phyloP scores from a whole-genome alignment of 2,113 vertebrate species.

The Anarrhichthys ocellatus region DNA sequence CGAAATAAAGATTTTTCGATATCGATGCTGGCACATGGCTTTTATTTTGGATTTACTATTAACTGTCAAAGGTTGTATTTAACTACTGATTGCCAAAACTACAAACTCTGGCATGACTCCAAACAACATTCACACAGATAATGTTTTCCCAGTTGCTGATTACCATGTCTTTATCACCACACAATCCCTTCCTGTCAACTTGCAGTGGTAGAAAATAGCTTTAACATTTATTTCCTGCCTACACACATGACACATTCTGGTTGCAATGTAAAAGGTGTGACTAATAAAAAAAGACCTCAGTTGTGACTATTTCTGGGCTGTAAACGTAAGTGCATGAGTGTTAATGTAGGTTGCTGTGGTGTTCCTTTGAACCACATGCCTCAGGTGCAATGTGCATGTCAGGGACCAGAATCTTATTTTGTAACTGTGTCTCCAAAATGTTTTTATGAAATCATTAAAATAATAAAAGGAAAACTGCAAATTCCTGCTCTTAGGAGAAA shows the following conservation, averaged over 20 bases:
- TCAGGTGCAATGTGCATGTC: background rate
- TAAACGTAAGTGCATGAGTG: background rate
- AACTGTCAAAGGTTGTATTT: background rate
- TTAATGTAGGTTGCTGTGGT: background rate
- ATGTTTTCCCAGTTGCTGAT: background rate
- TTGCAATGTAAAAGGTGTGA: background rate
- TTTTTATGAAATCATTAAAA: background rate
- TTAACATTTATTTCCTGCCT: background rate
- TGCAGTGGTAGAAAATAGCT: background rate
- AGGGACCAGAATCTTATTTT: background rate
- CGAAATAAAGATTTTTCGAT: slow-evolving; percentile 15
- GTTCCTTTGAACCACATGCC: background rate
- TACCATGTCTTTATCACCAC: background rate
- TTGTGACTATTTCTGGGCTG: background rate
- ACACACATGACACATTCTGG: background rate
- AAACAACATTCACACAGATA: background rate
- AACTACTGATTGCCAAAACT: background rate
- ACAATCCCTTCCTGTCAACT: background rate
- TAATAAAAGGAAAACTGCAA: too few species aligned
- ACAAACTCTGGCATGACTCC: background rate
- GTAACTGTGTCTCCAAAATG: background rate
- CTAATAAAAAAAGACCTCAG: background rate
- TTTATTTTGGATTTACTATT: background rate
- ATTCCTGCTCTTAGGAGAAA: too few species aligned
- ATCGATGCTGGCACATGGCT: background rate